Conservation (phyloP, 2,113 vertebrate genomes). For the Tetrao urogallus region DNA sequence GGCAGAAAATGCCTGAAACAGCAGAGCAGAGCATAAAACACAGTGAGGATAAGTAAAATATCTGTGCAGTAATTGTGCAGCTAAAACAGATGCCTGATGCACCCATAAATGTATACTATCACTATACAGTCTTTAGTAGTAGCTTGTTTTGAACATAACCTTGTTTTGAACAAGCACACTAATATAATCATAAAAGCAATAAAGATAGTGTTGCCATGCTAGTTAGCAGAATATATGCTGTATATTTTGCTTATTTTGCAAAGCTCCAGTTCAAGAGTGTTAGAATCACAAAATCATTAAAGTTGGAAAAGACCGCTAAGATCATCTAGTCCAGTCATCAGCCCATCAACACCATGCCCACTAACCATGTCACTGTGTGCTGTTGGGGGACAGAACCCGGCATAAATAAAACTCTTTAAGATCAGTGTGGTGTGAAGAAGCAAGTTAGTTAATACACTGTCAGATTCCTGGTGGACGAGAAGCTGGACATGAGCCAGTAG, state of each 20-base stretch:
- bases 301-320: no score
- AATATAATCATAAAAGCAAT: background rate
- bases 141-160: background rate
- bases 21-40: background rate
- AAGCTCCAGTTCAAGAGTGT: background rate
- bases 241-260: background rate
- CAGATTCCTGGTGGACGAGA: no score
- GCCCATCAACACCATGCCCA: no score
- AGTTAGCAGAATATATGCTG: background rate
- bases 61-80: background rate
- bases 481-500: no score
- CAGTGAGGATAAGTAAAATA: background rate
- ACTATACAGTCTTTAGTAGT: background rate
- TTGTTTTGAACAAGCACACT: background rate
- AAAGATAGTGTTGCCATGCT: background rate
- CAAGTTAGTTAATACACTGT: no score
- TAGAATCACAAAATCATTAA: no score
- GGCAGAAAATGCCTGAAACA: background rate
- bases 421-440: no score
- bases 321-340: no score
- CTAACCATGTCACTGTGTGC: no score
- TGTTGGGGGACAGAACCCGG: no score
- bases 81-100: background rate
- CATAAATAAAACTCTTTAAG: no score
- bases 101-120: background rate